Evolutionary conservation across 1,140 invertebrate genomes (phyloP), one percentile per base, ranked within the genome.

Genomic region (Leptinotarsa texana): DNA sequence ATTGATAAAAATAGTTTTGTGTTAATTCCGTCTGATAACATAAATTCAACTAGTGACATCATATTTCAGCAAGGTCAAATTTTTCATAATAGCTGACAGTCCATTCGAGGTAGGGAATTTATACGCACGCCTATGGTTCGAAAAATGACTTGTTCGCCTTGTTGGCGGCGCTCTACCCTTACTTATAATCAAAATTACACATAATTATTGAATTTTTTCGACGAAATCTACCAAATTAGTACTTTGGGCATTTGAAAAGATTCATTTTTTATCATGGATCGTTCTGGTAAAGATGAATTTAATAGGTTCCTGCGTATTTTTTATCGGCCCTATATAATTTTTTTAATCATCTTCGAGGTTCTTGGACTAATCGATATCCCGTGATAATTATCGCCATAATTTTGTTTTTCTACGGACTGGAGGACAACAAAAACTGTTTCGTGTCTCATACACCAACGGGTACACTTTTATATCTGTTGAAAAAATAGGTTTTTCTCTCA

Each of bases 161-260:
- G 24, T 62, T 61, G 65, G 62, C 75, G 75, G 75, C 74, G 74
- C 71, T 74, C 63, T 81, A 78, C 79, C 79, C 79, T 79, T 75
- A 77, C 80, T 81, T 80, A 80, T 80, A 80, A 80, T 81, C 80
- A 77, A 81, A 81, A 81, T 81, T 81, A 81, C 77, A 80, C 79
- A 77, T 81, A 80, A 81, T 81, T 81, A 81, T 81, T 76, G 79
- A 79, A 77, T 77, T 79, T 80, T 80, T 78, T 73, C 74, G 73
- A 74, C 78, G 74, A 75, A 75, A 78, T 75, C 68, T 66, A 33
- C 68, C 65, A 73, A 76, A 76, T 73, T 76, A 67, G 71, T 76
- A 69, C 70, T 69, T 49, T 61, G 71, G 65, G 42, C 66, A 74
- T 69, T 74, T 74, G 63, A 66, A 73, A 73, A 65, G 62, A 74